phyloP scores from a whole-genome alignment of 2,888 invertebrate species.

The Ectemnius continuus region DNA sequence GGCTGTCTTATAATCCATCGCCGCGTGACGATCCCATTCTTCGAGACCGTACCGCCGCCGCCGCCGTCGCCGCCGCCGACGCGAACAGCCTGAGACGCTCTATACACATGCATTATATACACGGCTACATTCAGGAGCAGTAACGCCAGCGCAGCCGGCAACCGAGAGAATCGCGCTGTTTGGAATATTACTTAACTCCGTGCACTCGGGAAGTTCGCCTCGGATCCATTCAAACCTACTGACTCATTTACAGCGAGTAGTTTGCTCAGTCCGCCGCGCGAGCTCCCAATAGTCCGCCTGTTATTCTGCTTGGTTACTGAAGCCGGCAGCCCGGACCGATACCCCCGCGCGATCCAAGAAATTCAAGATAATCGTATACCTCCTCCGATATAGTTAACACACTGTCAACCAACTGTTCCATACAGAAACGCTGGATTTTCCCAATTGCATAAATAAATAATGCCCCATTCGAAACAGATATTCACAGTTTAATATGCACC shows the following conservation, averaged over 20 bases:
- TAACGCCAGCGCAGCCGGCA: background rate
- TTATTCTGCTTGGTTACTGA: too few species aligned
- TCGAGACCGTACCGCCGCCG: background rate
- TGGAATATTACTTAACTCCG: background rate
- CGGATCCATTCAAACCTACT: conserved; percentile 6
- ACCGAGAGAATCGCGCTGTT: background rate
- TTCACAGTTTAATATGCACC: too few species aligned
- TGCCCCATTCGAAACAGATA: too few species aligned
- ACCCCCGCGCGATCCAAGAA: background rate
- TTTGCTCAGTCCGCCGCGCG: background rate
- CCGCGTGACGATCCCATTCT: conserved; percentile 39
- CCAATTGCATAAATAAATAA: too few species aligned
- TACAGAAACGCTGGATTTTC: too few species aligned
- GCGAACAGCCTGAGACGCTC: background rate
- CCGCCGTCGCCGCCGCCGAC: too few species aligned
- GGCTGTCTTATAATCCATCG: conserved; percentile 25
- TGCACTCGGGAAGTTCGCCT: background rate
- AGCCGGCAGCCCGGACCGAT: background rate
- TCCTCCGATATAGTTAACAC: too few species aligned
- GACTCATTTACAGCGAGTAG: background rate
- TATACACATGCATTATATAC: background rate
- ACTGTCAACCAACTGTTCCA: too few species aligned
- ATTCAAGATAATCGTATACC: background rate
- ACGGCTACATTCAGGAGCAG: background rate
- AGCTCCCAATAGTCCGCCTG: too few species aligned